phyloP scores from a whole-genome alignment of 2,797 vertebrate genomes.

The Helostoma temminkii region DNA sequence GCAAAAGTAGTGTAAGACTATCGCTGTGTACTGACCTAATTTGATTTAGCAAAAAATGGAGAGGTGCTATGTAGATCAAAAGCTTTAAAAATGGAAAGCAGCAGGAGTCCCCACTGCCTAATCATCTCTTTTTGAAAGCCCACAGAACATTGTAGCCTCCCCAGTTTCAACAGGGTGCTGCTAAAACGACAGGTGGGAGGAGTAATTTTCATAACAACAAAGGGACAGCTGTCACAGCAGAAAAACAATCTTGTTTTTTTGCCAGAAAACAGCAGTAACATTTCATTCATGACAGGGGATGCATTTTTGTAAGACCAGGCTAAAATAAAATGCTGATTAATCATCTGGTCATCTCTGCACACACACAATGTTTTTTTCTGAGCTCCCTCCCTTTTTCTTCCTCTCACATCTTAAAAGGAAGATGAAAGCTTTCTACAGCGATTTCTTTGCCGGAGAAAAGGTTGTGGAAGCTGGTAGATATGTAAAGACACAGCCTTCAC shows the following conservation, averaged over 20 bases:
- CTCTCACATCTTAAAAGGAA: constrained; percentile 15
- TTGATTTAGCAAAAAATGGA: constrained; percentile 67
- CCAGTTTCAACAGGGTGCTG: constrained; percentile 35
- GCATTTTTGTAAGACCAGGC: constrained; percentile 22
- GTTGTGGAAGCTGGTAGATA: constrained; percentile 23
- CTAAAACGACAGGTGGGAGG: constrained; percentile 57
- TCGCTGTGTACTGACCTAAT: constrained; percentile 73
- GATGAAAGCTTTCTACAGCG: constrained; percentile 2
- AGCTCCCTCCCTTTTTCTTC: neutral
- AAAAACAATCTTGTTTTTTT: constrained; percentile 27
- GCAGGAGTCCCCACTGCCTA: constrained; percentile 47
- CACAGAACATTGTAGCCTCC: constrained; percentile 29
- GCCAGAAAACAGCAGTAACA: neutral
- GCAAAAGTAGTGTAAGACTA: constrained; percentile 49
- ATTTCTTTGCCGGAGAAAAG: constrained; percentile 38
- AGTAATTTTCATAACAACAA: constrained; percentile 35
- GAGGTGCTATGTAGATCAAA: constrained; percentile 68
- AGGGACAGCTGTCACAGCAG: constrained; percentile 48
- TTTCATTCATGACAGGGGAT: constrained; percentile 18
- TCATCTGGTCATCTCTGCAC: neutral
- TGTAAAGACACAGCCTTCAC: constrained; percentile 44
- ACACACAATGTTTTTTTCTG: constrained; percentile 6
- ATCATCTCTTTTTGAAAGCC: constrained; percentile 55
- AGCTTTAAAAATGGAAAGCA: constrained; percentile 65
- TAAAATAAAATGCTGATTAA: constrained; percentile 35